Evolutionary conservation across 2,797 vertebrate genomes (phyloP).

Genomic region (Chlorospingus flavigularis): DNA sequence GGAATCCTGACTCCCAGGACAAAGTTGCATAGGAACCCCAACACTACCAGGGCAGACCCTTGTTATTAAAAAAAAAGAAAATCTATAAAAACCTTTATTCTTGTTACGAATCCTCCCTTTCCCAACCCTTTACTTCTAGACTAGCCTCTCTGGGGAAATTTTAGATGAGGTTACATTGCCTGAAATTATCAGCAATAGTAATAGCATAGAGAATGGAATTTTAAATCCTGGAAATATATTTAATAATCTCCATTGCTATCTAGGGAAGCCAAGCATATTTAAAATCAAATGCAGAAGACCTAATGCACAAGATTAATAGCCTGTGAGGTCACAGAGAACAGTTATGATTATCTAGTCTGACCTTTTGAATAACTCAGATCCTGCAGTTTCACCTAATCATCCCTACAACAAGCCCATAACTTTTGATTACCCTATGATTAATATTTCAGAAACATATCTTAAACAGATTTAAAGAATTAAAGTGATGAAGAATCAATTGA

Average conservation of each 20-base stretch:
- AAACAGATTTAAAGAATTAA: constrained; percentile 10
- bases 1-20: not conserved
- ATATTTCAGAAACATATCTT: not conserved
- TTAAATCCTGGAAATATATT: constrained; percentile 9
- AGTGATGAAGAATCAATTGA: constrained; percentile 2
- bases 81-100: not conserved
- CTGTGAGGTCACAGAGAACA: not conserved
- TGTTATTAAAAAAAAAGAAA: not conserved
- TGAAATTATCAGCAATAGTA: not conserved
- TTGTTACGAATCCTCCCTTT: not conserved
- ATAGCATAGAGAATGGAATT: not conserved
- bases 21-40: not conserved
- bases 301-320: constrained; percentile 10
- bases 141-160: not conserved
- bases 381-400: constrained; percentile 23
- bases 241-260: not conserved
- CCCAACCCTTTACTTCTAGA: not conserved
- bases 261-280: not conserved
- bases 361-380: constrained; percentile 29
- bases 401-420: not conserved
- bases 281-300: not conserved
- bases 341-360: constrained; percentile 17
- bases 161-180: not conserved
- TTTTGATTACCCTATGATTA: not conserved
- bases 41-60: not conserved